A percentile compares a stretch with the other conserved stretches of the same genome.
phyloP scores from a whole-genome alignment of 2,888 invertebrate genomes.

The Catonia carolina region DNA sequence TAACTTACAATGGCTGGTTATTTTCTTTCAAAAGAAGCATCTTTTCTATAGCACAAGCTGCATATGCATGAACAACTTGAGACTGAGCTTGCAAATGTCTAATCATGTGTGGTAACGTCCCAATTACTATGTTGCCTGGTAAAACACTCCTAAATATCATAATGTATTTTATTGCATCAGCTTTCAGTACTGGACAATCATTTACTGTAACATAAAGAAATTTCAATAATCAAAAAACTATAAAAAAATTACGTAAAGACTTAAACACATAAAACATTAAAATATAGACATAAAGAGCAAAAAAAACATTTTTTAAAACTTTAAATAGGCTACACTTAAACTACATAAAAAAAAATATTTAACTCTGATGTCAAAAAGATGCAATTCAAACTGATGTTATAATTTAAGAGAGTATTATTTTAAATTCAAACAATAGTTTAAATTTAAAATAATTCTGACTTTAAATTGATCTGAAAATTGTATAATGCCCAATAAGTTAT shows the following conservation, averaged over 20 bases:
- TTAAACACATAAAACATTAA: background rate
- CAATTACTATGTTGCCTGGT: slow-evolving; percentile 67
- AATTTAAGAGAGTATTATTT: too few species aligned
- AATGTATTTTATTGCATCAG: slow-evolving; percentile 92
- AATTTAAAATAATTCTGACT: too few species aligned
- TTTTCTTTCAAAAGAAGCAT: slow-evolving; percentile 59
- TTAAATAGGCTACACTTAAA: background rate
- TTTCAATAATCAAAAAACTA: slow-evolving; percentile 9
- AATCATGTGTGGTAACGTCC: slow-evolving; percentile 70
- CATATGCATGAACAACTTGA: slow-evolving; percentile 87
- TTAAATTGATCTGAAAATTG: too few species aligned
- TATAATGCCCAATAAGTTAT: too few species aligned
- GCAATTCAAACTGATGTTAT: too few species aligned
- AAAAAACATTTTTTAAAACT: background rate
- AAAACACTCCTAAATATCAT: slow-evolving; percentile 93
- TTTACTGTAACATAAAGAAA: slow-evolving; percentile 57
- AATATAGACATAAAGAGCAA: slow-evolving; percentile 8
- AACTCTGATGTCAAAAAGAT: too few species aligned
- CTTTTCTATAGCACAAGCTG: slow-evolving; percentile 86
- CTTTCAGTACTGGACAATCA: slow-evolving; percentile 84
- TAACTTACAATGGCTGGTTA: slow-evolving; percentile 49
- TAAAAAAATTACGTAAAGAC: slow-evolving; percentile 7
- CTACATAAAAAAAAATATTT: too few species aligned
- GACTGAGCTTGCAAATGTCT: slow-evolving; percentile 67
- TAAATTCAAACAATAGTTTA: too few species aligned